Percentiles rank a stretch among this genome's conserved stretches.
These are phyloP conservation scores for Osmoderma eremita DNA, from an alignment of 2,888 invertebrate species.

Conservation along the genomic window DNA sequence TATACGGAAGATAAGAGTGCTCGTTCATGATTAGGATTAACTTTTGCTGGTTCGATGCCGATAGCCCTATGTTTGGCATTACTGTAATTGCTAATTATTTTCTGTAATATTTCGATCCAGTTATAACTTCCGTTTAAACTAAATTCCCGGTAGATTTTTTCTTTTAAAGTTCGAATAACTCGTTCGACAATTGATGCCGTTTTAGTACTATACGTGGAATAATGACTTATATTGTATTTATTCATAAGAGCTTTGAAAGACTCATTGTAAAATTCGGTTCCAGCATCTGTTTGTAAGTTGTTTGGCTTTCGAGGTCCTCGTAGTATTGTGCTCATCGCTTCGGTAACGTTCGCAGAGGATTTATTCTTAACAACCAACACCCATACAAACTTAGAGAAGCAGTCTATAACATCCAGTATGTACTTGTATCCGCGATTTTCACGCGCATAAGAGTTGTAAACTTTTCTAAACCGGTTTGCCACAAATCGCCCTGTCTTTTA, in stretches of 20 bases:
- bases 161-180: slow-evolving; percentile 28
- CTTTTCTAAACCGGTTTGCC: slow-evolving; percentile 59
- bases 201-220: slow-evolving; percentile 45
- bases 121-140: slow-evolving; percentile 47
- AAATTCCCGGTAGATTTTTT: slow-evolving; percentile 50
- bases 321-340: slow-evolving; percentile 44
- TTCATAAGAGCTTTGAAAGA: slow-evolving; percentile 50
- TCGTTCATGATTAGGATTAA: too few relatives aligned
- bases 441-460: slow-evolving; percentile 42
- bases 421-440: slow-evolving; percentile 56
- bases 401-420: slow-evolving; percentile 58
- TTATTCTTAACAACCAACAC: too few relatives aligned
- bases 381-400: slow-evolving; percentile 60
- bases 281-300: slow-evolving; percentile 54
- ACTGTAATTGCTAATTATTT: too few relatives aligned
- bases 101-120: slow-evolving; percentile 45
- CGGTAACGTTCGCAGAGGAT: too few relatives aligned
- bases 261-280: slow-evolving; percentile 54
- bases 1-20: too few relatives aligned
- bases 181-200: slow-evolving; percentile 47
- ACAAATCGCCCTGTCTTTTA: slow-evolving; percentile 59
- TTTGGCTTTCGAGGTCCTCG: slow-evolving; percentile 40
- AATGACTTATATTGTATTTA: slow-evolving; percentile 50
- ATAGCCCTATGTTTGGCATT: too few relatives aligned
- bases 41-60: too few relatives aligned